Conservation (phyloP, 2,888 invertebrate genomes). For the Allacma fusca region DNA sequence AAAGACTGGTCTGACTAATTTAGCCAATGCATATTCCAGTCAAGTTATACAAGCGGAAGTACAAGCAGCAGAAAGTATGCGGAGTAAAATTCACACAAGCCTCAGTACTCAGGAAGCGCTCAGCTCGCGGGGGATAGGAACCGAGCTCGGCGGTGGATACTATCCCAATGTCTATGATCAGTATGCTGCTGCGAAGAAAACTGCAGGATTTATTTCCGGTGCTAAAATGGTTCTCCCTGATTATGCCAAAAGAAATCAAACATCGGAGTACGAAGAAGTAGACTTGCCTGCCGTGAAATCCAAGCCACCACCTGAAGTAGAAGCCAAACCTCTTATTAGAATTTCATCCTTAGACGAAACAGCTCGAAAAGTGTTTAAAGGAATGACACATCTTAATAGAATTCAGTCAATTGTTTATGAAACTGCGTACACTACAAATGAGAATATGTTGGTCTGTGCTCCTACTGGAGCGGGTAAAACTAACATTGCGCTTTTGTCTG, state of each 20-base stretch:
- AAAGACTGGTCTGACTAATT: slow-evolving; percentile 64
- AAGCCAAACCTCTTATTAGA: slow-evolving; percentile 73
- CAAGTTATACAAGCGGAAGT: slow-evolving; percentile 49
- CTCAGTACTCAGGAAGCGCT: background rate
- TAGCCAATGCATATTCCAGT: background rate
- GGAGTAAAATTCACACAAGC: slow-evolving; percentile 27
- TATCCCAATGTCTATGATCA: slow-evolving; percentile 86
- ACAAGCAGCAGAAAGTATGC: slow-evolving; percentile 42
- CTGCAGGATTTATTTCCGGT: slow-evolving; percentile 77
- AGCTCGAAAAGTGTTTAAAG: slow-evolving; percentile 87
- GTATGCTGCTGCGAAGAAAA: slow-evolving; percentile 73
- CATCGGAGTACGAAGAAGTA: slow-evolving; percentile 84
- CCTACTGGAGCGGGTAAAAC: slow-evolving; percentile 99
- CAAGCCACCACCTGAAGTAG: slow-evolving; percentile 66
- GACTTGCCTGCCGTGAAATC: slow-evolving; percentile 77
- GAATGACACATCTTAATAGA: slow-evolving; percentile 84
- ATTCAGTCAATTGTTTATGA: slow-evolving; percentile 97
- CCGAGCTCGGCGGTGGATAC: slow-evolving; percentile 68
- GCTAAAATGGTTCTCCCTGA: slow-evolving; percentile 81
- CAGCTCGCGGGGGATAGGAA: slow-evolving; percentile 26
- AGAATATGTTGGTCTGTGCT: slow-evolving; percentile 96
- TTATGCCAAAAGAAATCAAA: slow-evolving; percentile 76
- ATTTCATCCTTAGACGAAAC: slow-evolving; percentile 77
- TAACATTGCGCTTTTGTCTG: slow-evolving; percentile 92
- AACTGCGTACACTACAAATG: slow-evolving; percentile 93